phyloP scores from a whole-genome alignment of 2,888 invertebrate species.

The Volucella zonaria region DNA sequence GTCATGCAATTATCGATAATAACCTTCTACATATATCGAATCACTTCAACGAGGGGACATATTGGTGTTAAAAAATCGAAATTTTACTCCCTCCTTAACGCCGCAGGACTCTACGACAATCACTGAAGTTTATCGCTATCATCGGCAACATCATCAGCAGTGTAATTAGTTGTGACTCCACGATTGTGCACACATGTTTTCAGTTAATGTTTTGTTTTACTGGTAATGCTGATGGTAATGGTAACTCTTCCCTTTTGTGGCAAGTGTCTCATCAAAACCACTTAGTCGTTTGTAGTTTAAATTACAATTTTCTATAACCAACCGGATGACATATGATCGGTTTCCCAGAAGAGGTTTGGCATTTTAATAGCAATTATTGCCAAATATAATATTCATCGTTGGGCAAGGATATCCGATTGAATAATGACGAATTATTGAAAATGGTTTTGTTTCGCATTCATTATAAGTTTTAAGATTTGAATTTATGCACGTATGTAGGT shows the following conservation, averaged over 20 bases:
- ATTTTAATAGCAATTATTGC: conserved; percentile 56
- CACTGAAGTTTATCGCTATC: conserved; percentile 57
- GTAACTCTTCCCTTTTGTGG: conserved; percentile 43
- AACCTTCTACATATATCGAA: conserved; percentile 28
- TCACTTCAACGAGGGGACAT: conserved; percentile 27
- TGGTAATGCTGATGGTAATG: conserved; percentile 45
- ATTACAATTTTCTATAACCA: conserved; percentile 42
- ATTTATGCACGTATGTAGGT: too few relatives aligned
- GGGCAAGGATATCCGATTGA: conserved; percentile 46
- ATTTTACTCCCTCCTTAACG: conserved; percentile 17
- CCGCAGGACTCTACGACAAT: conserved; percentile 13
- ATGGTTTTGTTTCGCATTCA: conserved; percentile 27
- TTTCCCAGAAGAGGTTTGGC: conserved; percentile 60
- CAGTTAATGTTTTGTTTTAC: conserved; percentile 63
- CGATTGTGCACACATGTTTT: conserved; percentile 63
- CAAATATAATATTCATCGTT: conserved; percentile 24
- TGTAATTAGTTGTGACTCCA: conserved; percentile 58
- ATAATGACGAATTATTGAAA: conserved; percentile 40
- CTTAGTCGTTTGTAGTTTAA: conserved; percentile 33
- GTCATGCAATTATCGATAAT: conserved; percentile 70
- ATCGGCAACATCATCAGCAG: conserved; percentile 64
- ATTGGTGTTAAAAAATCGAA: conserved; percentile 68
- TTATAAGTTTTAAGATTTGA: not conserved
- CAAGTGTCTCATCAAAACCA: conserved; percentile 27
- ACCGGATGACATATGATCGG: conserved; percentile 54